phyloP scores from a whole-genome alignment of 1,140 invertebrate genomes.

The Meloidogyne hapla region DNA sequence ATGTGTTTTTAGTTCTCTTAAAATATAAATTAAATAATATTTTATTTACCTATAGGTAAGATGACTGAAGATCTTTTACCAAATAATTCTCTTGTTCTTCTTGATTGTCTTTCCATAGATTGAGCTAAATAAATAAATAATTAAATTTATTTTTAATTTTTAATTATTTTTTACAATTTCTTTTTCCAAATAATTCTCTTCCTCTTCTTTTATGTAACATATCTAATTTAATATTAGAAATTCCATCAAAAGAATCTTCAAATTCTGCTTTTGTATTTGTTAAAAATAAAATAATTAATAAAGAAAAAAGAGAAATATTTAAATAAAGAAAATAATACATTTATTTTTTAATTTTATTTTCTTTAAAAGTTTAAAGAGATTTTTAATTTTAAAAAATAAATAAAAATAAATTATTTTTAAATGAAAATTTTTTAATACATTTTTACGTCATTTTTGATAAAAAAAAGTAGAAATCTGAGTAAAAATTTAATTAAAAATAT shows the following conservation, averaged over 20 bases:
- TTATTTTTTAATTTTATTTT: background rate
- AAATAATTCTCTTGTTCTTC: slow-evolving; percentile 30
- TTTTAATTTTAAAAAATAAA: background rate
- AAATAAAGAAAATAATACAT: background rate
- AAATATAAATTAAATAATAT: no score
- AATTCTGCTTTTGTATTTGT: background rate
- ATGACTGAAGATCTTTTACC: slow-evolving; percentile 19
- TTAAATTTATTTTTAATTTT: background rate
- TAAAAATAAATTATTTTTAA: background rate
- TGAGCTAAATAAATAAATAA: background rate
- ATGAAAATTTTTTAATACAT: background rate
- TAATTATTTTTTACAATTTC: background rate
- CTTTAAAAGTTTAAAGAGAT: background rate
- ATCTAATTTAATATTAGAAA: slow-evolving; percentile 1
- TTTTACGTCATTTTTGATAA: background rate
- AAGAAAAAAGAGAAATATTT: background rate
- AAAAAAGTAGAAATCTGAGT: background rate
- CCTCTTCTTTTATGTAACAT: slow-evolving; percentile 5
- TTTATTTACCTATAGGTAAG: background rate
- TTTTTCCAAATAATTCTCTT: background rate
- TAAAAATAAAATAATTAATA: slow-evolving; percentile 2
- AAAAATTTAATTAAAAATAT: background rate
- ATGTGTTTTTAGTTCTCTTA: no score
- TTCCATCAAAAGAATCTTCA: background rate
- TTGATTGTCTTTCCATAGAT: slow-evolving; percentile 6